These are phyloP conservation scores for Tethya wilhelma DNA, from an alignment of 37 sponge, comb jelly and placozoan species.

Conservation along the genomic window DNA sequence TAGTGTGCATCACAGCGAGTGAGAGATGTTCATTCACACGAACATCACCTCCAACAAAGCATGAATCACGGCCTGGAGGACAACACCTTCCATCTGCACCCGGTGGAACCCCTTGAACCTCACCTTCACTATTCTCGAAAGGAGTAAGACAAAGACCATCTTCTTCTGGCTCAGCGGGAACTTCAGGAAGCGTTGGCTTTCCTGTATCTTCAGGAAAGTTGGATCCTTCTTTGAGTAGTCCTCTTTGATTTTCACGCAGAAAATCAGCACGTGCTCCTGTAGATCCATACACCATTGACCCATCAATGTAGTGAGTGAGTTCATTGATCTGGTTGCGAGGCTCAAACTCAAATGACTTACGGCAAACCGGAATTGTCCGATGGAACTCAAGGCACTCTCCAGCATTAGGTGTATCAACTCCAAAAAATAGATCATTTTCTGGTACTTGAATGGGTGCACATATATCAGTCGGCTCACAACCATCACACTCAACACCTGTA, in stretches of 20 bases:
- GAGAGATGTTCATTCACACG: constrained; percentile 66
- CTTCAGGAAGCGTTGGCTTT: too few species aligned
- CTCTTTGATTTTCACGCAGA: constrained; percentile 6
- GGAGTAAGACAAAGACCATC: too few species aligned
- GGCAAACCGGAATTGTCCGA: background rate
- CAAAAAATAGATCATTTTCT: constrained; percentile 28
- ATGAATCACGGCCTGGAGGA: background rate
- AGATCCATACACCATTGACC: too few species aligned
- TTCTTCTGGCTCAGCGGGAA: too few species aligned
- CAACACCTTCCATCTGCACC: background rate
- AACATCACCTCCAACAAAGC: constrained; percentile 59
- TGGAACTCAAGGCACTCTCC: constrained; percentile 54
- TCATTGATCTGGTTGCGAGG: too few species aligned
- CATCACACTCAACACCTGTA: constrained; percentile 11
- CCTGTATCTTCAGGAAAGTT: background rate
- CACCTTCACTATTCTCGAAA: too few species aligned
- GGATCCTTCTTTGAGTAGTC: constrained; percentile 9
- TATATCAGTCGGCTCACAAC: constrained; percentile 15
- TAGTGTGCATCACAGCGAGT: constrained; percentile 85
- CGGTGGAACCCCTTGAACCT: too few species aligned
- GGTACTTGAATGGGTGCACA: constrained; percentile 62
- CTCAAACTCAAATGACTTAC: background rate
- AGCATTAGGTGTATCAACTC: background rate
- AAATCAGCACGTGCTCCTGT: background rate
- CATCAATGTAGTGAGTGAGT: too few species aligned